Base-by-base conservation (phyloP, 2,797 vertebrate genomes). In the Scleropages formosus region DNA sequence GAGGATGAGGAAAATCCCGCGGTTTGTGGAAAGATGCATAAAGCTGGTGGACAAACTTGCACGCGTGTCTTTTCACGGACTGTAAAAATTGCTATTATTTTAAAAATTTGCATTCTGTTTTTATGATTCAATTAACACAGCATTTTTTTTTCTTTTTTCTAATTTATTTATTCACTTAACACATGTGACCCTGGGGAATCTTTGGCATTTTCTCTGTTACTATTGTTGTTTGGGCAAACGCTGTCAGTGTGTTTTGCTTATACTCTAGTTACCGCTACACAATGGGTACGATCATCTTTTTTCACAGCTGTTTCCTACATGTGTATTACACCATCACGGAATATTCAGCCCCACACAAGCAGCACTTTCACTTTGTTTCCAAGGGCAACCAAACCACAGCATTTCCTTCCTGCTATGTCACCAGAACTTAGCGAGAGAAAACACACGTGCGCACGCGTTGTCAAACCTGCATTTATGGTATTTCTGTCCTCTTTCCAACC, bases 341-440 rank as follows among this genome's bases (percentile, higher is more conserved):
- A 56, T 46, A 20, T 73, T 59, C 31, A 18, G 53, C 27, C 69
- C 47, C 26, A 47, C 8, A 61, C 22, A 47, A 26, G 11, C 11
- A 59, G 11, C 12, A 77, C 75, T 65, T 77, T 72, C 69, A 56
- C 68, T 65, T 66, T 22, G 65, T 77, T n/a, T 76, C 74, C 74
- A 27, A 4, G 47, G 56, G 74, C 56, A 72, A 70, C 31, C 49
- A 58, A 65, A 72, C 75, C 75, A 27, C 75, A 65, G 27, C 51
- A 60, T 31, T 77, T 77, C 69, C 69, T 77, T 58, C 70, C 60
- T 58, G 51, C 13, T 18, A 8, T 65, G 8, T 53, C 16, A 65
- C 47, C 26, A 65, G 16, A 62, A 53, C 9, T 24, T 39, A 1
- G 20, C 71, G 24, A 4, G 59, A 71, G 61, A 66, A 31, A 65